Evolutionary conservation across 2,113 vertebrate species (phyloP), one percentile per base, ranked within the genome.

Genomic region (Sceloporus undulatus): DNA sequence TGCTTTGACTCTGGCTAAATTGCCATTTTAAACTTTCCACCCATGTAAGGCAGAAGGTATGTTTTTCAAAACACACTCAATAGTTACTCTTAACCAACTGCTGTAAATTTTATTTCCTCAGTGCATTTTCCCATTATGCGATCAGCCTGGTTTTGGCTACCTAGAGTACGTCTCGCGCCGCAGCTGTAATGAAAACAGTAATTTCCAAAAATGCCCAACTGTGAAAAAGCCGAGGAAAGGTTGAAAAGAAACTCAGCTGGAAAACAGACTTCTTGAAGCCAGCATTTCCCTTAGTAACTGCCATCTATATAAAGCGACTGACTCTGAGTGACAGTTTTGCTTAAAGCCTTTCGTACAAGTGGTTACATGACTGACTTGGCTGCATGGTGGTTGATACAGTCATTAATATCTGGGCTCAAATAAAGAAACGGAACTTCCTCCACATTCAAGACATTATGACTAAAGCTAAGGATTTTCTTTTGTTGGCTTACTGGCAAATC

Each of bases 131-230:
- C 70, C 74, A 85, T 80, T 85, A 82, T 71, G 59, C 25, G 21
- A 29, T 62, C 29, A 70, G 25, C 56, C 62, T n/a, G 73, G 85
- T 65, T 87, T 76, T 85, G 77, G 81, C 70, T 89, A 88, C 80
- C 59, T 87, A 79, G 18, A 27, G 78, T 52, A 82, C 18, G 52
- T 79, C 62, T 90, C 87, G 89, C 56, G 54, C 73, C 38, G 52
- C n/a, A n/a, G 71, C 82, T 82, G 78, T 71, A 65, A 84, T 85
- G 85, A 91, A 91, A 91, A 91, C 74, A 87, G 73, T 90, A 68
- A 90, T 91, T 93, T 91, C 83, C 56, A n/a, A 54, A 48, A 76
- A 85, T 70, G 81, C 38, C 88, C 86, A 66, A 79, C 90, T 90
- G 88, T 86, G 87, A 88, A 81, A 38, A 71, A 70, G 54, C 77